Evolutionary conservation across 2,797 vertebrate genomes (phyloP).

Genomic region (Streptopelia turtur): DNA sequence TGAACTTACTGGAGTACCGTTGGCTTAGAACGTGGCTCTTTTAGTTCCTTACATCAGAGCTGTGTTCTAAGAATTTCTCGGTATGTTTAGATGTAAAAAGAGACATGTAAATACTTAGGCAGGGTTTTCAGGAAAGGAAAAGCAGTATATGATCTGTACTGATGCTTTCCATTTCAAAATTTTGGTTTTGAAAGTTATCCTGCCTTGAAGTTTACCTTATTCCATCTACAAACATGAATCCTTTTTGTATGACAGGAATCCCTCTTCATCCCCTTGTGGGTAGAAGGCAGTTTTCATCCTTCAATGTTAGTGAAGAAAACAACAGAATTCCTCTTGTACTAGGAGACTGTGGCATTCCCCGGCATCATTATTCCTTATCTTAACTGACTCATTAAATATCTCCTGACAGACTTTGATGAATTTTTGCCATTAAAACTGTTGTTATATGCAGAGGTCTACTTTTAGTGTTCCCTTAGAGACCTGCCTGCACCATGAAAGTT

Average conservation of each 20-base stretch:
- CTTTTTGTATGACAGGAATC: neutral
- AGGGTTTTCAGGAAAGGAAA: neutral
- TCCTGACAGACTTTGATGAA: conserved; percentile 66
- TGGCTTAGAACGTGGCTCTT: neutral
- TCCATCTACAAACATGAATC: neutral
- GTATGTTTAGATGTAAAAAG: neutral
- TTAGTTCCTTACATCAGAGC: neutral
- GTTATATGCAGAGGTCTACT: conserved; percentile 57
- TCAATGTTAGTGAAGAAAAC: conserved; percentile 45
- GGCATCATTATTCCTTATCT: conserved; percentile 48
- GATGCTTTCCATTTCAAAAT: neutral
- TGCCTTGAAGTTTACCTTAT: neutral
- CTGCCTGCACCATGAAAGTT: conserved; percentile 52
- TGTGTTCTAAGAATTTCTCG: neutral
- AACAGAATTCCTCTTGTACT: conserved; percentile 53
- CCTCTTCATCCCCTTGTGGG: neutral
- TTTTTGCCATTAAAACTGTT: conserved; percentile 68
- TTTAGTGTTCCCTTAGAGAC: conserved; percentile 60
- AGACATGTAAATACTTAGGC: neutral
- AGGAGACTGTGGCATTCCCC: conserved; percentile 26
- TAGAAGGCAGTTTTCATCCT: neutral
- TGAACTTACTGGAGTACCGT: neutral
- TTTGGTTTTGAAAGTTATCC: neutral
- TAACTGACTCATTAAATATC: conserved; percentile 70
- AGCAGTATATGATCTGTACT: neutral